Conservation (phyloP, 2,888 invertebrate species). For the Drosophila kanekoi region DNA sequence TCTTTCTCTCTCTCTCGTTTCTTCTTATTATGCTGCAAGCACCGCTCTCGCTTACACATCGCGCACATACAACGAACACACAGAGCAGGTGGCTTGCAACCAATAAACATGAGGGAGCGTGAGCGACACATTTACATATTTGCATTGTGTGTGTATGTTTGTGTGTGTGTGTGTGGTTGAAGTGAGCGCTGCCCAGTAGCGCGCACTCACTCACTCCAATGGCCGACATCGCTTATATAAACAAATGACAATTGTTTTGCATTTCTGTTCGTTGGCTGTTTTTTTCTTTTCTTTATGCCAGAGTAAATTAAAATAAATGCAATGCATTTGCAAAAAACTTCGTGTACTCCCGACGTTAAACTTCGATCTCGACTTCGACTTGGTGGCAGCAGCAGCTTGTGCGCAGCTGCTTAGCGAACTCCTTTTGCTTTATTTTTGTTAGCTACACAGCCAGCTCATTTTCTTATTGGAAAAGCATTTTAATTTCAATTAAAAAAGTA, state of each 20-base stretch:
- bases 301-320: conserved; percentile 80
- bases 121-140: conserved; percentile 70
- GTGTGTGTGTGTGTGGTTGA: conserved; percentile 36
- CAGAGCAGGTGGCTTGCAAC: conserved; percentile 83
- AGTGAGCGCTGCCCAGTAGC: conserved; percentile 59
- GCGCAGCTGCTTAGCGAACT: conserved; percentile 66
- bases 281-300: conserved; percentile 50
- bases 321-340: conserved; percentile 67
- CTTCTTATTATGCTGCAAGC: conserved; percentile 13
- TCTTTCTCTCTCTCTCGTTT: conserved; percentile 21
- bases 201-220: conserved; percentile 64
- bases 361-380: conserved; percentile 33
- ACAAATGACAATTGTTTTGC: conserved; percentile 83
- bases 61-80: conserved; percentile 41
- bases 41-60: conserved; percentile 52
- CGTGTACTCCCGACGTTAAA: conserved; percentile 49
- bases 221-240: conserved; percentile 71
- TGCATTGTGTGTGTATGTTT: conserved; percentile 54
- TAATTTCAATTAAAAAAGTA: conserved; percentile 82
- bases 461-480: conserved; percentile 78
- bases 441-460: conserved; percentile 40
- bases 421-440: conserved; percentile 48
- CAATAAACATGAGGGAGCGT: conserved; percentile 82
- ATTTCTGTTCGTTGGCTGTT: conserved; percentile 66
- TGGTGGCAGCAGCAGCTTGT: conserved; percentile 43